A percentile compares a stretch with the other conserved stretches of the same genome.
phyloP scores from a whole-genome alignment of 1,140 invertebrate genomes.

The Venustaconcha ellipsiformis region DNA sequence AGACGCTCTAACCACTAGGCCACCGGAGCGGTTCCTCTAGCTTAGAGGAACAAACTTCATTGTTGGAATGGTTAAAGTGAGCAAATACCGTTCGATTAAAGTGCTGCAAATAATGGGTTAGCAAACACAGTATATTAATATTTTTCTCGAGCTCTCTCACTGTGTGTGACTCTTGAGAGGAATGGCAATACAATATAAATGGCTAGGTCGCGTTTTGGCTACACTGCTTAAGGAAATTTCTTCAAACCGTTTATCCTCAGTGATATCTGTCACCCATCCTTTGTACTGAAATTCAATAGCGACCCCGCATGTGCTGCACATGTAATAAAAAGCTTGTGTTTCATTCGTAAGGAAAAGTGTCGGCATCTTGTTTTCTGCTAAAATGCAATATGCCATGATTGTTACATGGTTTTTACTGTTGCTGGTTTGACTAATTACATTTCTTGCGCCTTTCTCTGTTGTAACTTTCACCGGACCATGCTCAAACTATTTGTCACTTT shows the following conservation, averaged over 20 bases:
- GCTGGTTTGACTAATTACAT: conserved; percentile 6
- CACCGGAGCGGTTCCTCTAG: neutral
- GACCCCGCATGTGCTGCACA: conserved; percentile 4
- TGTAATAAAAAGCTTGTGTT: conserved; percentile 29
- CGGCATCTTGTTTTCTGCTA: conserved; percentile 25
- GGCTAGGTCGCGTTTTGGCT: conserved; percentile 24
- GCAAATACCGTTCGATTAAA: conserved; percentile 38
- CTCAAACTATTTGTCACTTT: conserved; percentile 23
- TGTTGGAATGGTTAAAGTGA: conserved; percentile 31
- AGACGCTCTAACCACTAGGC: no score
- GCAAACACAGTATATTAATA: conserved; percentile 14
- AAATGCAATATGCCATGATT: conserved; percentile 33
- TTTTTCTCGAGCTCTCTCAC: conserved; percentile 14
- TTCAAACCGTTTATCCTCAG: conserved; percentile 27
- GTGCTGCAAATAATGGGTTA: conserved; percentile 38
- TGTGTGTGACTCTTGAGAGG: conserved; percentile 18
- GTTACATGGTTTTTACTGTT: conserved; percentile 19
- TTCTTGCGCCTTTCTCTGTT: conserved; percentile 14
- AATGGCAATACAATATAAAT: conserved; percentile 30
- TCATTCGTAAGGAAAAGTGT: conserved; percentile 34
- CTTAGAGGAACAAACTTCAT: conserved; percentile 26
- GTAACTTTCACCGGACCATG: conserved; percentile 15
- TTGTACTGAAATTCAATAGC: conserved; percentile 31
- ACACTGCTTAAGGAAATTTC: conserved; percentile 34
- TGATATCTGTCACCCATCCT: conserved; percentile 34